These are phyloP conservation scores for Panonychus citri DNA, from an alignment of 1,140 invertebrate genomes.

Conservation along the genomic window DNA sequence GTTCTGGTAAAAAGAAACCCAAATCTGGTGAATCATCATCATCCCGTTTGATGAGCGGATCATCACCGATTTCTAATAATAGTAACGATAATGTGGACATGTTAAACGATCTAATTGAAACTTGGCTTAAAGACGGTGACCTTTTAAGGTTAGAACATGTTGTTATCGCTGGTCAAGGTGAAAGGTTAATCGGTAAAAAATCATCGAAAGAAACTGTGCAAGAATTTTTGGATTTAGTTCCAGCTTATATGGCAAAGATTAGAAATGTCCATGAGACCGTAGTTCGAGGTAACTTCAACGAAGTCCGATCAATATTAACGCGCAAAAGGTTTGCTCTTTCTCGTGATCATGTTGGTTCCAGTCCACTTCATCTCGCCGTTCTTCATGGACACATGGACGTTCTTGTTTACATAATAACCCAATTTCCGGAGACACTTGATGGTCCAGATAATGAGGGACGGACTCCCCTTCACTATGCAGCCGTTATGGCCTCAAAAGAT, in stretches of 20 bases:
- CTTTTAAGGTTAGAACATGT: slow-evolving; percentile 17
- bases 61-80: not conserved
- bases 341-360: slow-evolving; percentile 58
- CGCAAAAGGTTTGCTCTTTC: slow-evolving; percentile 72
- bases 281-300: slow-evolving; percentile 49
- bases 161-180: slow-evolving; percentile 18
- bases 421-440: slow-evolving; percentile 31
- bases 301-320: slow-evolving; percentile 60
- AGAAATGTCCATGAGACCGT: slow-evolving; percentile 5
- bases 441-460: slow-evolving; percentile 54
- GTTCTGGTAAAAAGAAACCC: not conserved
- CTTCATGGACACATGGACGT: slow-evolving; percentile 77
- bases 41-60: not conserved
- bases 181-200: slow-evolving; percentile 13
- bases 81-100: slow-evolving; percentile 1
- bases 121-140: slow-evolving; percentile 17
- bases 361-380: slow-evolving; percentile 72
- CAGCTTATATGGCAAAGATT: slow-evolving; percentile 39
- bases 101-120: slow-evolving; percentile 16
- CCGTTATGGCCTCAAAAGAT: slow-evolving; percentile 51
- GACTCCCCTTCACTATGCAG: slow-evolving; percentile 70
- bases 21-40: not conserved
- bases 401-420: slow-evolving; percentile 31
- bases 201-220: slow-evolving; percentile 37
- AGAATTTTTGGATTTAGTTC: slow-evolving; percentile 39